Conservation (phyloP, 1,140 invertebrate species). For the Apis cerana region DNA sequence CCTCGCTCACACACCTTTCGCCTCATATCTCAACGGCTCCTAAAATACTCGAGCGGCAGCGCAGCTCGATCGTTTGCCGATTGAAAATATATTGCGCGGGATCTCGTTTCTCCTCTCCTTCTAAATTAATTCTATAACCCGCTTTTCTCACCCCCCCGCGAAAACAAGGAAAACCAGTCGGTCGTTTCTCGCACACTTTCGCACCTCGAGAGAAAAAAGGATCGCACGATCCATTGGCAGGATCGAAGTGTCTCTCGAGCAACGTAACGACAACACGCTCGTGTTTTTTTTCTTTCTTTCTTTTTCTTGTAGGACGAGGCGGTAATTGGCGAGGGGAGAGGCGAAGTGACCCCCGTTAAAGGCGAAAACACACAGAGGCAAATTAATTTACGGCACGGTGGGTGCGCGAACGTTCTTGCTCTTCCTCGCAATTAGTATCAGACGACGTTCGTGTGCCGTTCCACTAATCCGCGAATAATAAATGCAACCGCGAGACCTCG, state of each 20-base stretch:
- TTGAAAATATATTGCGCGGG: neutral
- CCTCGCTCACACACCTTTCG: neutral
- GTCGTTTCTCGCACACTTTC: neutral
- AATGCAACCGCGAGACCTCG: constrained; percentile 25
- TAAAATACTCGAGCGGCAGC: neutral
- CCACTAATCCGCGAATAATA: constrained; percentile 57
- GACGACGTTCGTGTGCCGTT: constrained; percentile 52
- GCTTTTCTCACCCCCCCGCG: neutral
- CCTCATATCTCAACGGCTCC: no score
- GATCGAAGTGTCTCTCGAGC: constrained; percentile 11
- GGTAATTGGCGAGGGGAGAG: constrained; percentile 44
- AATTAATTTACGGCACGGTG: constrained; percentile 58
- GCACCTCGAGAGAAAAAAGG: neutral
- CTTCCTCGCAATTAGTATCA: constrained; percentile 62
- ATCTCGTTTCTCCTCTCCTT: neutral
- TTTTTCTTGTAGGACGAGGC: constrained; percentile 5
- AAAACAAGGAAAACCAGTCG: neutral
- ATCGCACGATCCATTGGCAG: neutral
- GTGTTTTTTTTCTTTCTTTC: neutral
- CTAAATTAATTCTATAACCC: neutral
- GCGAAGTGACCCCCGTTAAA: constrained; percentile 30
- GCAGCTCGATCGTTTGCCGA: neutral
- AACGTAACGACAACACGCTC: neutral
- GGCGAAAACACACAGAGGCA: constrained; percentile 52
- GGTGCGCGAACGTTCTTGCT: constrained; percentile 38